Conservation (phyloP, 2,888 invertebrate genomes). For the Patella depressa region DNA sequence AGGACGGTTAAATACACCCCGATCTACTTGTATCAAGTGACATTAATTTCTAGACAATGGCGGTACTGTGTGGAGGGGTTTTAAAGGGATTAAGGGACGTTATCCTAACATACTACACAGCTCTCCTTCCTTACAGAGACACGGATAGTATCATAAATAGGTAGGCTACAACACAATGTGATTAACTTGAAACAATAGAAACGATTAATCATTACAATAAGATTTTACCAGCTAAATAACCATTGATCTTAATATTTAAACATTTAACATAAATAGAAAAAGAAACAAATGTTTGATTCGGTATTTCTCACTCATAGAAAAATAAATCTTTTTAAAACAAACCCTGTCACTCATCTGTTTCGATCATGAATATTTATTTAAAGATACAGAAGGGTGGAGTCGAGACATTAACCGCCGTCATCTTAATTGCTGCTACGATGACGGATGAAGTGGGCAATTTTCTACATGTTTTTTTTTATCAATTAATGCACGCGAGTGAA, state of each 20-base stretch:
- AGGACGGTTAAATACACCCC: not conserved
- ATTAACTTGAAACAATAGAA: not conserved
- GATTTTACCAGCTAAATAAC: not conserved
- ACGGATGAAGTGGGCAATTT: slow-evolving; percentile 6
- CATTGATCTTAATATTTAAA: not conserved
- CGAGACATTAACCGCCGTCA: slow-evolving; percentile 10
- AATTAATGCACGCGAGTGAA: slow-evolving; percentile 18
- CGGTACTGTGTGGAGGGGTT: not conserved
- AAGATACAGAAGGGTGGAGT: not conserved
- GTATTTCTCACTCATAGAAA: too few species aligned
- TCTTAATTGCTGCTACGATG: slow-evolving; percentile 12
- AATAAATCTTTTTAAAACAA: too few species aligned
- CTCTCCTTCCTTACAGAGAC: not conserved
- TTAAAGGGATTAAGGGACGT: not conserved
- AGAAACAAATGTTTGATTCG: not conserved
- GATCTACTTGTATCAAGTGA: slow-evolving; percentile 3
- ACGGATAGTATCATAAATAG: not conserved
- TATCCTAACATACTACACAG: not conserved
- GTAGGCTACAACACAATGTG: not conserved
- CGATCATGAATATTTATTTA: not conserved
- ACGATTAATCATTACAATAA: not conserved
- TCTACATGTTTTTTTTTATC: slow-evolving; percentile 13
- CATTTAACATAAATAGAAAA: not conserved
- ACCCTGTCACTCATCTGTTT: too few species aligned
- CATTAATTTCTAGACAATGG: slow-evolving; percentile 6